Evolutionary conservation across 2,797 vertebrate species (phyloP).

Genomic region (Synaphobranchus kaupii): DNA sequence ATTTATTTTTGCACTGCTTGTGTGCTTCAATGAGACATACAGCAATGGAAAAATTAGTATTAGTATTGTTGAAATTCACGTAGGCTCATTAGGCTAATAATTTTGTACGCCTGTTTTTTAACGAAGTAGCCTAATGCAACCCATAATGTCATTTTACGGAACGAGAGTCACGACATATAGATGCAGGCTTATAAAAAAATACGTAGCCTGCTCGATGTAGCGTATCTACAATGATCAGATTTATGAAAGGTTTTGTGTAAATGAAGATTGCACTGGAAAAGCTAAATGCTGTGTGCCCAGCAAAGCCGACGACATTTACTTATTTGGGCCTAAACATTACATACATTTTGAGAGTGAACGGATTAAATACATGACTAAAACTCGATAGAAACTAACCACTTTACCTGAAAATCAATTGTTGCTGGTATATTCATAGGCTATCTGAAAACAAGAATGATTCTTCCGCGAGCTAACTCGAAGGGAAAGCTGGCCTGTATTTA

Average conservation of each 20-base stretch:
- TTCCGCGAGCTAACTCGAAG: conserved; percentile 1
- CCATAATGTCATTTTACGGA: background rate
- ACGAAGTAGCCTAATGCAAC: background rate
- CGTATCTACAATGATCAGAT: background rate
- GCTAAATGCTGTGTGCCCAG: background rate
- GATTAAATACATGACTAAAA: background rate
- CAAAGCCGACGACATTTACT: background rate
- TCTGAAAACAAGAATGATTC: conserved; percentile 12
- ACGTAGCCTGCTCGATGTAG: background rate
- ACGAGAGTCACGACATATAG: background rate
- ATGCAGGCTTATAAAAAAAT: background rate
- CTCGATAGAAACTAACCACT: background rate
- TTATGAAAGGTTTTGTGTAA: background rate
- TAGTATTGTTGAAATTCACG: background rate
- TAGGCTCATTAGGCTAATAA: background rate
- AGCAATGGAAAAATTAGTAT: background rate
- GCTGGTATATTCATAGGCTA: background rate
- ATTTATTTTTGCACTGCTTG: background rate
- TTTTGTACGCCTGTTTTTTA: background rate
- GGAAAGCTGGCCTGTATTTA: conserved; percentile 59
- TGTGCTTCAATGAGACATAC: background rate
- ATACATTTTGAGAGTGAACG: background rate
- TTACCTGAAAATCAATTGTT: background rate
- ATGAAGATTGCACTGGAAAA: background rate
- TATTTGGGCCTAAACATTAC: background rate